phyloP scores from a whole-genome alignment of 2,113 vertebrate genomes.

The Pseudopodoces humilis region DNA sequence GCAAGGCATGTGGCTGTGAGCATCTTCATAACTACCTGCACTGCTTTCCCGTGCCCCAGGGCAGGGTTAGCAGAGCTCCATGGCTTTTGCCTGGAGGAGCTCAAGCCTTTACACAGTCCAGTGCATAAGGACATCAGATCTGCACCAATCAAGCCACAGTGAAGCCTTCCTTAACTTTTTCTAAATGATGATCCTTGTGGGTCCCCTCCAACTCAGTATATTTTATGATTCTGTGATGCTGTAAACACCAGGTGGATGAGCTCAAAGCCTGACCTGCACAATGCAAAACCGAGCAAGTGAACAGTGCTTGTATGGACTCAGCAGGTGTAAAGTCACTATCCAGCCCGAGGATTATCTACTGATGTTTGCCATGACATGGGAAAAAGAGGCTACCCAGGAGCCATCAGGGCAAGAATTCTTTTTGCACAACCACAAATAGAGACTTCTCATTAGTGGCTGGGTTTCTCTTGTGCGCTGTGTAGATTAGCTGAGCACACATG shows the following conservation, averaged over 20 bases:
- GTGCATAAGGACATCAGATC: background rate
- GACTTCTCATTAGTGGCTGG: background rate
- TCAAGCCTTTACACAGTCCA: background rate
- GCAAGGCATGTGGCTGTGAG: background rate
- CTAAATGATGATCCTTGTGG: background rate
- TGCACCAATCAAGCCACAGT: background rate
- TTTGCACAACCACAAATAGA: background rate
- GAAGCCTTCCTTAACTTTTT: background rate
- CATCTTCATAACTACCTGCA: background rate
- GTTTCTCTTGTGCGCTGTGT: background rate
- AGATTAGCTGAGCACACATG: accelerated
- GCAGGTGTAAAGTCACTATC: background rate
- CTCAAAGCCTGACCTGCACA: background rate
- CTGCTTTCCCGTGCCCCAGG: background rate
- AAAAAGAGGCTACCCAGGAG: background rate
- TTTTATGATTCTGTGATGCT: background rate
- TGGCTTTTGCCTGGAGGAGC: background rate
- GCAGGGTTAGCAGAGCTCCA: background rate
- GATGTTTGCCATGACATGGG: background rate
- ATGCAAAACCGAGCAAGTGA: background rate
- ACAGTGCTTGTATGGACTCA: background rate
- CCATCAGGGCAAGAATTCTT: background rate
- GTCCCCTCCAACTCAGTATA: background rate
- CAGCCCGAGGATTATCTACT: background rate
- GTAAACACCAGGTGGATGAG: background rate